Conservation (phyloP, 2,113 vertebrate genomes). For the Sminthopsis crassicaudata region DNA sequence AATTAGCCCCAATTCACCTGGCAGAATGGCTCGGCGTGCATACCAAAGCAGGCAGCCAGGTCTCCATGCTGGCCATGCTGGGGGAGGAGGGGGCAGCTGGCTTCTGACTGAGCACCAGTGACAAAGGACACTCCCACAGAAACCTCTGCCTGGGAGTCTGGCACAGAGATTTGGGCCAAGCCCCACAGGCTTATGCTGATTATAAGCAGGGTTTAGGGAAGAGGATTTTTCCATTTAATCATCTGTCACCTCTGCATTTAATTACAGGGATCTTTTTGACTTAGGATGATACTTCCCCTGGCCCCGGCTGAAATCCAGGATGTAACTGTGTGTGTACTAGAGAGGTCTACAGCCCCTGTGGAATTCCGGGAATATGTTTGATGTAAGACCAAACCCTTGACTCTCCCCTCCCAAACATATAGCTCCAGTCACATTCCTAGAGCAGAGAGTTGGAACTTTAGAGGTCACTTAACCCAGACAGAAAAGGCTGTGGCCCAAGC, state of each 20-base stretch:
- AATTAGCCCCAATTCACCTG: not conserved
- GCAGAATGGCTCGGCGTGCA: not conserved
- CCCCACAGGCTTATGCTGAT: not conserved
- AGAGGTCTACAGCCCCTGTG: not conserved
- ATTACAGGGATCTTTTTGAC: not conserved
- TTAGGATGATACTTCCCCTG: not conserved
- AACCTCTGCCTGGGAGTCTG: not conserved
- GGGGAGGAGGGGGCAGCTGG: not conserved
- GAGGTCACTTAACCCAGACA: not conserved
- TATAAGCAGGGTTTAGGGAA: not conserved
- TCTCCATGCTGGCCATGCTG: not conserved
- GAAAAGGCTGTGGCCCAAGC: not conserved
- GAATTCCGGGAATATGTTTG: not conserved
- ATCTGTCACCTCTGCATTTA: constrained; percentile 4
- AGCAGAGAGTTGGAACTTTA: not conserved
- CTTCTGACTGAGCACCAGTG: not conserved
- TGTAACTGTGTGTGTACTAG: not conserved
- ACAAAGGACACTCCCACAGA: not conserved
- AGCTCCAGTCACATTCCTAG: not conserved
- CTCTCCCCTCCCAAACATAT: not conserved
- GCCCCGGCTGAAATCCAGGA: not conserved
- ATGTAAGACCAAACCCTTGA: not conserved
- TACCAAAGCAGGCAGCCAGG: not conserved
- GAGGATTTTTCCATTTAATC: constrained; percentile 7
- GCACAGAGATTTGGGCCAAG: not conserved